Conservation (phyloP, 2,888 invertebrate species). For the Teleiodes luculella region DNA sequence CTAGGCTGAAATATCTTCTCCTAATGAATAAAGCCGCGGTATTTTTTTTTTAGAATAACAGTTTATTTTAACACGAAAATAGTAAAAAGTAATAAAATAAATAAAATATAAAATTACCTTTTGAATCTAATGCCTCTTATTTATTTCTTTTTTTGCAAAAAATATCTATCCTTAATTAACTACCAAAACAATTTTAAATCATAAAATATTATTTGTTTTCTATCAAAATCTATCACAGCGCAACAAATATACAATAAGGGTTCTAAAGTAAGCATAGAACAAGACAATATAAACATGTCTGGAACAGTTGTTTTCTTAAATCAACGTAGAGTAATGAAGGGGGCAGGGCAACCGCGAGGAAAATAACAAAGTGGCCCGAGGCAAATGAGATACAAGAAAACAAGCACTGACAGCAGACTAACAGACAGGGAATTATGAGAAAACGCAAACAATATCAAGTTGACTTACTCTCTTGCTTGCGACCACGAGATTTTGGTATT, state of each 20-base stretch:
- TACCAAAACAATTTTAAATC: no score
- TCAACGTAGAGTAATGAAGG: slow-evolving; percentile 50
- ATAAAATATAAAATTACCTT: no score
- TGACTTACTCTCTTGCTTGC: not conserved
- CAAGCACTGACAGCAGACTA: slow-evolving; percentile 33
- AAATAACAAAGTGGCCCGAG: slow-evolving; percentile 41
- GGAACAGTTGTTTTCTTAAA: slow-evolving; percentile 50
- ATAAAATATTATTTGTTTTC: no score
- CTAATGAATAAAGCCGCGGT: no score
- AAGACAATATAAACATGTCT: slow-evolving; percentile 45
- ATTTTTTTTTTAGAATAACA: no score
- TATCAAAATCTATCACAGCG: not conserved
- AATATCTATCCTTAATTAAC: no score
- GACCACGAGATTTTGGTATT: no score
- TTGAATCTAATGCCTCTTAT: no score
- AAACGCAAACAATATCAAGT: slow-evolving; percentile 6
- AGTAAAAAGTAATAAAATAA: no score
- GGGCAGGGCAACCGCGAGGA: slow-evolving; percentile 39
- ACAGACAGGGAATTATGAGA: slow-evolving; percentile 37
- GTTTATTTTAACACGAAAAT: no score
- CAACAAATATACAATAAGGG: not conserved
- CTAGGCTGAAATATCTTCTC: not conserved
- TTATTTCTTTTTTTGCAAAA: no score
- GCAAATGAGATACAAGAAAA: slow-evolving; percentile 44
- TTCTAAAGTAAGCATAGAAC: slow-evolving; percentile 11